Base-by-base conservation (phyloP, 2,113 vertebrate genomes). In the Lepidothrix coronata region DNA sequence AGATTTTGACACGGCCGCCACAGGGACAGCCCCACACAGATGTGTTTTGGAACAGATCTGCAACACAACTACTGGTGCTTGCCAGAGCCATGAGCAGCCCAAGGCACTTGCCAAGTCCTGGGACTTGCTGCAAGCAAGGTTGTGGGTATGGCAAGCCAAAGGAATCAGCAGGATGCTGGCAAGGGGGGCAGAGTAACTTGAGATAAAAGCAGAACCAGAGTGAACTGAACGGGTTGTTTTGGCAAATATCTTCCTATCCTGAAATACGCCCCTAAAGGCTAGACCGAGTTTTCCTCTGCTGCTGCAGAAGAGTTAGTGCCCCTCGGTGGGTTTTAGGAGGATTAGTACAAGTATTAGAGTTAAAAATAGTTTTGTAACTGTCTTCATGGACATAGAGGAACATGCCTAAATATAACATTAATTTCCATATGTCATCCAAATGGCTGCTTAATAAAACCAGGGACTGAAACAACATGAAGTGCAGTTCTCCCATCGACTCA, bases 361-460 rank as follows among this genome's bases (percentile, higher is more conserved):
- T 92, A 93, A 95, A 95, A 97, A 92, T 75, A 93, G 84, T 33
- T 94, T 72, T 72, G 61, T 59, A 84, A 74, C 85, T 94, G 57
- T 92, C 85, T 94, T 96, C n/a, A 1, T 65, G 90, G 91, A 86
- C 73, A 13, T 65, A 67, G 11, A 91, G 73, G 70, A 96, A 57
- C 73, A 49, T 84, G 76, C 80, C 88, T 93, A 95, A 95, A 96
- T 84, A 92, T 84, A 95, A 89, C 73, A 84, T 81, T 57, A 33
- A 91, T 95, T 96, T 96, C 95, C 92, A 89, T 93, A 91, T 78
- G 95, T 49, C 92, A 87, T 89, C 91, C 70, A 86, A 95, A 91
- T 35, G 73, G 91, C 92, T 92, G 73, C 77, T 89, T 77, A 68
- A 78, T 65, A 95, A 91, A 93, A 86, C 77, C 83, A 87, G 76